Percentiles rank a stretch among this genome's conserved stretches.
Conservation (phyloP, 1,140 invertebrate species). For the Apis dorsata region DNA sequence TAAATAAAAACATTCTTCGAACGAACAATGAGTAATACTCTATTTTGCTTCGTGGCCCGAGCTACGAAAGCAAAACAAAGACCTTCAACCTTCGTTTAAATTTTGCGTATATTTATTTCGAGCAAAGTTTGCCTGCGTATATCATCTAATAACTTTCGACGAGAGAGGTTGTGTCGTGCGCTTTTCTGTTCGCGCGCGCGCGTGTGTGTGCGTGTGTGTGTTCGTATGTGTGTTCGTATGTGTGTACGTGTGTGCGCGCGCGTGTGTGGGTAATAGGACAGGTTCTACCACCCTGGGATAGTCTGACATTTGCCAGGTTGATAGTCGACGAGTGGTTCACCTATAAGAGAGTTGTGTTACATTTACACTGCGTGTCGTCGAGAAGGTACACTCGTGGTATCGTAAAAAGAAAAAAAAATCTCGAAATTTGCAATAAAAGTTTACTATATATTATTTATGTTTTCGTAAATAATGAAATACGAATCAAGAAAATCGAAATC, state of each 20-base stretch:
- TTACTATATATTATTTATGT: no score
- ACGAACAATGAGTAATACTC: neutral
- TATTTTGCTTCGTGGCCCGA: neutral
- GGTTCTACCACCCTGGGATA: constrained; percentile 56
- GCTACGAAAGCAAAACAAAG: neutral
- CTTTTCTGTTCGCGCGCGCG: neutral
- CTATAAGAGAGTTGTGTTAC: constrained; percentile 56
- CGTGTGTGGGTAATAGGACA: constrained; percentile 40
- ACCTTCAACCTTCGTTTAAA: neutral
- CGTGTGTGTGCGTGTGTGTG: neutral
- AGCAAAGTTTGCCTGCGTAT: constrained; percentile 24
- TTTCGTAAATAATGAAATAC: no score
- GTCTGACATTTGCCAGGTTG: constrained; percentile 71
- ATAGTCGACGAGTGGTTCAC: constrained; percentile 66
- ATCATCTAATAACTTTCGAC: constrained; percentile 59
- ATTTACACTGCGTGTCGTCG: constrained; percentile 31
- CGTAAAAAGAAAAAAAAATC: neutral
- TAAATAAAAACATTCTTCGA: no score
- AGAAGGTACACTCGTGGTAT: constrained; percentile 23
- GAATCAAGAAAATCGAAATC: no score
- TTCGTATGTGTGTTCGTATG: neutral
- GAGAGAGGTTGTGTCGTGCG: neutral
- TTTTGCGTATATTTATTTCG: neutral
- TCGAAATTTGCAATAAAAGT: no score
- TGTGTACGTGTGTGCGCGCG: neutral